phyloP scores from a whole-genome alignment of 2,888 invertebrate species.

The Ormyrus nitidulus region DNA sequence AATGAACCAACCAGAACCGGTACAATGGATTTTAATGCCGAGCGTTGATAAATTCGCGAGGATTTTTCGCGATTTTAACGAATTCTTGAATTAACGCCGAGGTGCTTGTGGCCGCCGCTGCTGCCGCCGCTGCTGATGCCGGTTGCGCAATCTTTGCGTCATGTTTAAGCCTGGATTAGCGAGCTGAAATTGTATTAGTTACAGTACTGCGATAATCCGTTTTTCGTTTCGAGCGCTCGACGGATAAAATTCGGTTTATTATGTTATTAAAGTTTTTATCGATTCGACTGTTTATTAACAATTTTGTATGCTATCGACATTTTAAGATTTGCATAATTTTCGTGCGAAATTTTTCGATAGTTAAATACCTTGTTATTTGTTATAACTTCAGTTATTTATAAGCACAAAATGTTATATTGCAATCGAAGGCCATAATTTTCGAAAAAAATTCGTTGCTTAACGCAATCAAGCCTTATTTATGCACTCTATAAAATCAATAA shows the following conservation, averaged over 20 bases:
- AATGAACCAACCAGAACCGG: conserved; percentile 36
- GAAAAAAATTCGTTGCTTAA: too few relatives aligned
- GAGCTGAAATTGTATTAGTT: conserved; percentile 18
- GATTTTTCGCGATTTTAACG: background rate
- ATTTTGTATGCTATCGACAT: conserved; percentile 28
- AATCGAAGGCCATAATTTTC: too few relatives aligned
- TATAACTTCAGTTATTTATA: too few relatives aligned
- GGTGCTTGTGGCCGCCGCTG: too few relatives aligned
- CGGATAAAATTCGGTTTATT: background rate
- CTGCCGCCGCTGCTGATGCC: background rate
- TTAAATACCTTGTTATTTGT: background rate
- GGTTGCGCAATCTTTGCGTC: conserved; percentile 21
- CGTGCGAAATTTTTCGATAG: conserved; percentile 9
- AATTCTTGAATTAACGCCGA: too few relatives aligned
- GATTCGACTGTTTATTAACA: conserved; percentile 41
- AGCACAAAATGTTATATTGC: too few relatives aligned
- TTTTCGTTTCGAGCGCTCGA: background rate
- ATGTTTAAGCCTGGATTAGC: conserved; percentile 23
- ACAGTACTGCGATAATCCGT: conserved; percentile 19
- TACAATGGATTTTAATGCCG: conserved; percentile 38
- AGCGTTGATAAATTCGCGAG: conserved; percentile 11
- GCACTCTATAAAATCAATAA: too few relatives aligned
- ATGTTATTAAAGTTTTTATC: conserved; percentile 18
- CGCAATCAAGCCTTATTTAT: too few relatives aligned
- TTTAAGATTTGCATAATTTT: conserved; percentile 28